These are phyloP conservation scores for Cephus rjabovi DNA, from an alignment of 2,888 invertebrate genomes.

Conservation along the genomic window DNA sequence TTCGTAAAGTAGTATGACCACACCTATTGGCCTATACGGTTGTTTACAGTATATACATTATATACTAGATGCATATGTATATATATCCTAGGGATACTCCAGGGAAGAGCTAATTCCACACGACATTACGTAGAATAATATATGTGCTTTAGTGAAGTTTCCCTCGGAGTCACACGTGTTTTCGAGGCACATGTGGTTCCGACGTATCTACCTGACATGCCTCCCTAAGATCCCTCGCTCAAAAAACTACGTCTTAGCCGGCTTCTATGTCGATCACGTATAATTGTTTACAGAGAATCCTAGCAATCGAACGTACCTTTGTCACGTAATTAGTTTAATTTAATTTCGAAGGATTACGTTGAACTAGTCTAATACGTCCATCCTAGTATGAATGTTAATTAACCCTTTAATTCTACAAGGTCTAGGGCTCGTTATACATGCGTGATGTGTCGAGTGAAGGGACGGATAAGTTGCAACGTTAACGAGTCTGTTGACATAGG, in stretches of 20 bases:
- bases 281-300: not conserved
- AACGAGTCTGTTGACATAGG: not conserved
- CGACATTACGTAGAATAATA: not conserved
- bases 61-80: too few relatives aligned
- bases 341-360: not conserved
- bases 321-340: not conserved
- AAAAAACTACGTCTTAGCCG: too few relatives aligned
- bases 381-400: not conserved
- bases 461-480: not conserved
- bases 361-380: not conserved
- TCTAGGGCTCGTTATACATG: not conserved
- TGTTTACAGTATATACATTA: too few relatives aligned
- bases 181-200: too few relatives aligned
- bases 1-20: not conserved
- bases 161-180: not conserved
- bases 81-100: too few relatives aligned
- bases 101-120: not conserved
- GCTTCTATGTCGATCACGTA: not conserved
- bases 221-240: too few relatives aligned
- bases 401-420: not conserved
- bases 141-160: not conserved
- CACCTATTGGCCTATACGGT: too few relatives aligned
- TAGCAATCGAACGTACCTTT: not conserved
- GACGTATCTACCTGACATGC: too few relatives aligned
- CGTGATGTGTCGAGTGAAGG: not conserved